A percentile compares a stretch with the other conserved stretches of the same genome.
Conservation (phyloP, 2,888 invertebrate species). For the Coremacera marginata region DNA sequence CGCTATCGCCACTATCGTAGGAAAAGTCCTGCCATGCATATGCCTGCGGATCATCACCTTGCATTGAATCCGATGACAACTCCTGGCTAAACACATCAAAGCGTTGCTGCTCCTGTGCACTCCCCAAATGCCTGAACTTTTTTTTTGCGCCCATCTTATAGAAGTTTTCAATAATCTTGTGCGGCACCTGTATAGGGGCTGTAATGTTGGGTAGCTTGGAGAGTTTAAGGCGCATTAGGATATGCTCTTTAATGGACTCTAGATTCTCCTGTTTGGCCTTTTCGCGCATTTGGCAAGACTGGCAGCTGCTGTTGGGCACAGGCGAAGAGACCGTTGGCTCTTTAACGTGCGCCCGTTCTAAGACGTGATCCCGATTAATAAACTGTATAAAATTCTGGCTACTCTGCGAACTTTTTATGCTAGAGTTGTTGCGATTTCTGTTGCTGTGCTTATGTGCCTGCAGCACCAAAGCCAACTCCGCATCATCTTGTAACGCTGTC, state of each 20-base stretch:
- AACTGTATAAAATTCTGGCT: conserved; percentile 53
- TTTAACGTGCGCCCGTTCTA: conserved; percentile 48
- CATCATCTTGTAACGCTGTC: conserved; percentile 4
- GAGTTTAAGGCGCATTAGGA: conserved; percentile 75
- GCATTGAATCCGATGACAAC: conserved; percentile 49
- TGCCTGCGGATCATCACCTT: conserved; percentile 53
- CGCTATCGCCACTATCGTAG: background rate
- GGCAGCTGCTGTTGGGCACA: conserved; percentile 62
- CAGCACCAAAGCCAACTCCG: background rate
- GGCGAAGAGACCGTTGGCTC: background rate
- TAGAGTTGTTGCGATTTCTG: background rate
- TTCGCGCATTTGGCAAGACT: conserved; percentile 73
- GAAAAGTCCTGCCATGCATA: conserved; percentile 23
- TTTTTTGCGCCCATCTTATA: conserved; percentile 52
- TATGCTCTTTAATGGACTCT: conserved; percentile 75
- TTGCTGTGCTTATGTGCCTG: conserved; percentile 11
- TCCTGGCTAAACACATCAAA: background rate
- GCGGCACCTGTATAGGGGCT: conserved; percentile 73
- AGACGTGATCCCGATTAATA: conserved; percentile 53
- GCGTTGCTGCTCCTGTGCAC: background rate
- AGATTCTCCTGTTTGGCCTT: conserved; percentile 74
- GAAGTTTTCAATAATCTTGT: conserved; percentile 71
- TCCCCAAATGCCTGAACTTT: too few species aligned
- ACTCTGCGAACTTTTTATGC: conserved; percentile 28
- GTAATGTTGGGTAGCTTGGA: conserved; percentile 76